Evolutionary conservation across 2,888 invertebrate genomes (phyloP).

Genomic region (Rotaria macrura): DNA sequence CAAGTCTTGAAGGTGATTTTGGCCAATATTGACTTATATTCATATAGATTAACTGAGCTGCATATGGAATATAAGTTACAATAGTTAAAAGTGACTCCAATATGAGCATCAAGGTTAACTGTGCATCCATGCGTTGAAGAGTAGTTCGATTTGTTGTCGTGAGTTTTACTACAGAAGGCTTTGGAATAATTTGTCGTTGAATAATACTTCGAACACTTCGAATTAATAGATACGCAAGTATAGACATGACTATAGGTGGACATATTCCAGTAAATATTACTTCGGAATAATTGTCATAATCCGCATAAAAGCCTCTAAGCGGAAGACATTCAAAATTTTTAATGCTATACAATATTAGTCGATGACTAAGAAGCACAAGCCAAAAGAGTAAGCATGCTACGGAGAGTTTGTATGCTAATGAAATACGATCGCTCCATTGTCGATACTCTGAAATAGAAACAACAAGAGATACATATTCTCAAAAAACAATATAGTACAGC

Average conservation of each 20-base stretch:
- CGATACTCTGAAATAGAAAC: background rate
- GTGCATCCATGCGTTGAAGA: background rate
- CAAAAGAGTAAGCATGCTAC: background rate
- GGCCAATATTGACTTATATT: background rate
- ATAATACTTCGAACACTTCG: background rate
- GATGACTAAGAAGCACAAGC: background rate
- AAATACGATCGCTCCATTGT: background rate
- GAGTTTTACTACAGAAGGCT: no score
- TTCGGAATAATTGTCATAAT: background rate
- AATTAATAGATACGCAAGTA: background rate
- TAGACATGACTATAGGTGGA: background rate
- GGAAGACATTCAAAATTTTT: background rate
- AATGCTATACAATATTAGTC: background rate
- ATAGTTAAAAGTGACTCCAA: background rate
- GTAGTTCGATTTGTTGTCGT: background rate
- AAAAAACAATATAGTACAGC: no score
- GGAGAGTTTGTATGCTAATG: background rate
- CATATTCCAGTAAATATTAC: background rate
- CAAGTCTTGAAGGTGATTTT: background rate
- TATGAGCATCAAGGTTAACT: background rate
- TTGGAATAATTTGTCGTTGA: background rate
- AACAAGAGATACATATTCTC: no score
- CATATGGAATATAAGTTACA: background rate
- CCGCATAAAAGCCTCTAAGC: background rate
- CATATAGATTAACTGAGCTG: background rate